Conservation (phyloP, 2,797 vertebrate genomes). For the Botia almorhae region DNA sequence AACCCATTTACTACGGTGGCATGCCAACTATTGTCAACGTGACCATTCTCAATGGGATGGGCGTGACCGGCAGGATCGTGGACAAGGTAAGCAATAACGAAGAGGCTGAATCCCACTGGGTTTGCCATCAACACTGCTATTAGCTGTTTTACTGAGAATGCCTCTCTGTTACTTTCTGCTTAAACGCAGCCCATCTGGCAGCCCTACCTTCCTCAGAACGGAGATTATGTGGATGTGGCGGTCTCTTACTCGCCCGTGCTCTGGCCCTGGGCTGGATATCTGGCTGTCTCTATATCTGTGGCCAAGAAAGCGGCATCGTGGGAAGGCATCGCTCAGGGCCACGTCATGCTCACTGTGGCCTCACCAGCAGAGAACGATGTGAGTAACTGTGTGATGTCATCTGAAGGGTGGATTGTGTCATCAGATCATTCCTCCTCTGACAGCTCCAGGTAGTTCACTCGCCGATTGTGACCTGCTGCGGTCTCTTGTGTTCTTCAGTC, state of each 20-base stretch:
- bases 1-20: constrained; percentile 98
- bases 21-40: constrained; percentile 98
- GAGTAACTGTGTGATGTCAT: constrained; percentile 59
- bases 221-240: constrained; percentile 94
- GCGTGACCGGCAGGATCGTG: constrained; percentile 93
- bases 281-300: constrained; percentile 96
- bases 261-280: constrained; percentile 98
- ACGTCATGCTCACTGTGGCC: constrained; percentile 92
- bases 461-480: background rate
- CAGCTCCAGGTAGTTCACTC: background rate
- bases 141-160: too few species aligned
- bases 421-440: background rate
- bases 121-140: too few species aligned
- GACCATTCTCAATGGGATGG: constrained; percentile 98
- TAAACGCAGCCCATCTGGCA: constrained; percentile 92
- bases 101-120: background rate
- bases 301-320: constrained; percentile 96
- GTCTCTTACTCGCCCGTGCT: constrained; percentile 92
- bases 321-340: constrained; percentile 96
- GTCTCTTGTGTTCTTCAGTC: constrained; percentile 73
- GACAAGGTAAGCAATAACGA: constrained; percentile 85
- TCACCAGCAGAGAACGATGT: constrained; percentile 92
- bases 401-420: background rate
- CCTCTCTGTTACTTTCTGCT: background rate
- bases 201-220: constrained; percentile 96